These are phyloP conservation scores for Paramormyrops hopkinsi DNA, from an alignment of 2,797 vertebrate species.

Conservation along the genomic window DNA sequence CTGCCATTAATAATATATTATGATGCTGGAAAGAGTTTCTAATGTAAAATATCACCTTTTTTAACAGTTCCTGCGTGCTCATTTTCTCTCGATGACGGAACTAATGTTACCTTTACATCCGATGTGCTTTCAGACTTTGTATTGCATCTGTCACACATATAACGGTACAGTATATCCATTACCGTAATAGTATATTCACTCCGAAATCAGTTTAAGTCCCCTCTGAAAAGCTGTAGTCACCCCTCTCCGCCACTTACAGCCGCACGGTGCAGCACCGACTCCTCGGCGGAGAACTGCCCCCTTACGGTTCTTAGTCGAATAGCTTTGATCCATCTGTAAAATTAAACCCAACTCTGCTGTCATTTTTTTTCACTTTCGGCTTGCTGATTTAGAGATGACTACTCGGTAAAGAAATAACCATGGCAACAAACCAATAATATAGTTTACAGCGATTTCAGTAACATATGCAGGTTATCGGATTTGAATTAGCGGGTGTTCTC, in stretches of 20 bases:
- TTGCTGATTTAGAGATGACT: neutral
- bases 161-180: neutral
- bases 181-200: neutral
- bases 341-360: neutral
- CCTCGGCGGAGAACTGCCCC: conserved; percentile 53
- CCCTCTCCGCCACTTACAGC: neutral
- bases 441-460: neutral
- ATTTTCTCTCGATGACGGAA: neutral
- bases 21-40: neutral
- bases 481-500: neutral
- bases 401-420: neutral
- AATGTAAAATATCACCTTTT: neutral
- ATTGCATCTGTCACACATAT: neutral
- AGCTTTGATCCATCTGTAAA: conserved; percentile 6
- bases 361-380: neutral
- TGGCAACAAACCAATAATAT: neutral
- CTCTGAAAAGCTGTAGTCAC: neutral
- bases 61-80: neutral
- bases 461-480: neutral
- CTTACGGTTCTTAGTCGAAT: conserved; percentile 43
- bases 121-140: neutral
- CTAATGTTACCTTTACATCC: neutral
- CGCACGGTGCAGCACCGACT: neutral
- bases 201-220: neutral
- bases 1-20: neutral